phyloP scores from a whole-genome alignment of 2,797 vertebrate genomes.

The Heliangelus exortis region DNA sequence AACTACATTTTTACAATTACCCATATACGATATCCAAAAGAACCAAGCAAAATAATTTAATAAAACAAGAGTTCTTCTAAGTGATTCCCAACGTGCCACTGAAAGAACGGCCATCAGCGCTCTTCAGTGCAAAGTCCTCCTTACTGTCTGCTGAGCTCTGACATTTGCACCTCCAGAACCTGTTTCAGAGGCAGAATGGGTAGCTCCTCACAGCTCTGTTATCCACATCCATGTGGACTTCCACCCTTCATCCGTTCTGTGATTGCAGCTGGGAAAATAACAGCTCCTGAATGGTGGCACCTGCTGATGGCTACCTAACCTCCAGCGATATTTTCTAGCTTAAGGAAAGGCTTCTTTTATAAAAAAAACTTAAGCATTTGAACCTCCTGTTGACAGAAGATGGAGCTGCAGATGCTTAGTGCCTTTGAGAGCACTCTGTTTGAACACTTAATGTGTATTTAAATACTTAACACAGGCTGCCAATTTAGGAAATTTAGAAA shows the following conservation, averaged over 20 bases:
- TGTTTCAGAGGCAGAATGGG: background rate
- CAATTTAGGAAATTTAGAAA: slow-evolving; percentile 10
- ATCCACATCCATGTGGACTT: background rate
- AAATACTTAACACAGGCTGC: background rate
- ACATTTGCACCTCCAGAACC: background rate
- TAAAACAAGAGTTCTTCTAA: background rate
- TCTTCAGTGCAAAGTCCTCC: background rate
- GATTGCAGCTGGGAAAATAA: slow-evolving; percentile 14
- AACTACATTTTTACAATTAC: background rate
- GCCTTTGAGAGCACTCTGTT: background rate
- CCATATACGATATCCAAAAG: background rate
- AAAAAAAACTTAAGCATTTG: background rate
- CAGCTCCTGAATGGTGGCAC: background rate
- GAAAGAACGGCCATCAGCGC: background rate
- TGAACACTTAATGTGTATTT: background rate
- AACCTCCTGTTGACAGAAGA: slow-evolving; percentile 56
- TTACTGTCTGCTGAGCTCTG: background rate
- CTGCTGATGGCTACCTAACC: slow-evolving; percentile 11
- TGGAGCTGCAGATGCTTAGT: slow-evolving; percentile 21
- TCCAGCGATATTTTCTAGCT: background rate
- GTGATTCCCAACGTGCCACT: background rate
- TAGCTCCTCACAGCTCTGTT: background rate
- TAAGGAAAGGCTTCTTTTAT: slow-evolving; percentile 23
- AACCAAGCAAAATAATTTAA: background rate
- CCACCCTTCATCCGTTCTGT: background rate